Evolutionary conservation across 2,113 vertebrate genomes (phyloP).

Genomic region (Ahaetulla prasina): DNA sequence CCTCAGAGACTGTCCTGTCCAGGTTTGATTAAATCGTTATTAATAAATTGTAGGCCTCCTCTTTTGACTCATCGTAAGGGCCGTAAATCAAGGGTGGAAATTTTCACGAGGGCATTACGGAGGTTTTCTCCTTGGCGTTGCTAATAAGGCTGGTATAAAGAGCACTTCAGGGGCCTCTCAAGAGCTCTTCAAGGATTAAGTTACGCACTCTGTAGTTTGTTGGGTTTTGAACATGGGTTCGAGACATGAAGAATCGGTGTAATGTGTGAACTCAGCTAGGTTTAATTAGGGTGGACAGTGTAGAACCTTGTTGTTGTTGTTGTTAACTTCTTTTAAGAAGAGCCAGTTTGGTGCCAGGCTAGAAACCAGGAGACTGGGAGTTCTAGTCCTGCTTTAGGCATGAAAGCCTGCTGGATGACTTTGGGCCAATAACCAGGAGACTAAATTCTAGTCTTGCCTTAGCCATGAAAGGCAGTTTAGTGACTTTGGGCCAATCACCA

Average conservation of each 20-base stretch:
- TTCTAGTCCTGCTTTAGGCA: no score
- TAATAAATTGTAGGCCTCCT: background rate
- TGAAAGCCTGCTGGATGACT: no score
- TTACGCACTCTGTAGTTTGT: background rate
- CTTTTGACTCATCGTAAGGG: no score
- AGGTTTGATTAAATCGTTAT: slow-evolving; percentile 2
- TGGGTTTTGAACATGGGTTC: background rate
- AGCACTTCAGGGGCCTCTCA: background rate
- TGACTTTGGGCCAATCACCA: no score
- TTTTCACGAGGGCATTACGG: background rate
- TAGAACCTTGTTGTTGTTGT: background rate
- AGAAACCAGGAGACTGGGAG: no score
- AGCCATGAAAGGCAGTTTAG: no score
- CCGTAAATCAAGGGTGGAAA: background rate
- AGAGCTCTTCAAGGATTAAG: background rate
- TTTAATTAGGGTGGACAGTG: background rate
- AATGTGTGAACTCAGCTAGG: background rate
- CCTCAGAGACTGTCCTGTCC: slow-evolving; percentile 7
- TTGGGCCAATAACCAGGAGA: no score
- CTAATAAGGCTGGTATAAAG: background rate
- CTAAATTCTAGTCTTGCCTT: no score
- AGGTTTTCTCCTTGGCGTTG: background rate
- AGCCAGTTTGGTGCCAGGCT: no score
- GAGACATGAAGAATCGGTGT: background rate
- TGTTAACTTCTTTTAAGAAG: background rate